These are phyloP conservation scores for Nomada flava DNA, from an alignment of 2,888 invertebrate species.

Conservation along the genomic window DNA sequence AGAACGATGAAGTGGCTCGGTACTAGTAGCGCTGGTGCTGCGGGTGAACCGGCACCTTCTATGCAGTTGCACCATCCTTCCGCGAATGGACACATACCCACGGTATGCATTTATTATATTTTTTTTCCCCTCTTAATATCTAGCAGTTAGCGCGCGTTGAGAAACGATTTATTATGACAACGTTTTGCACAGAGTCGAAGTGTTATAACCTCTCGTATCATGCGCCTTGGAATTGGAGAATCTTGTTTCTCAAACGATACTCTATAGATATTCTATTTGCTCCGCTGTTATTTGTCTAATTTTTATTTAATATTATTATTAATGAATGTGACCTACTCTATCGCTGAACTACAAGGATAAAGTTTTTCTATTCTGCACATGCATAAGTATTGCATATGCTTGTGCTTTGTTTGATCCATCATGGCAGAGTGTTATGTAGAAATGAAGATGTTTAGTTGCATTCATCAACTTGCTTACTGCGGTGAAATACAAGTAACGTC, in stretches of 20 bases:
- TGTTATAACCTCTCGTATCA: slow-evolving; percentile 63
- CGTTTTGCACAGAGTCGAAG: slow-evolving; percentile 21
- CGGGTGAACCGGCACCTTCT: slow-evolving; percentile 87
- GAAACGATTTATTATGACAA: neutral
- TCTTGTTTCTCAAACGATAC: slow-evolving; percentile 2
- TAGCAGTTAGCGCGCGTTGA: neutral
- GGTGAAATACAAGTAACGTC: slow-evolving; percentile 11
- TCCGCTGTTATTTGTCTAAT: neutral
- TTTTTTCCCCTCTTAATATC: neutral
- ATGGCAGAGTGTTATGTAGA: slow-evolving; percentile 44
- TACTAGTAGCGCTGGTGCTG: slow-evolving; percentile 87
- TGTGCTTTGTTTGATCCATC: slow-evolving; percentile 51
- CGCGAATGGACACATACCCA: slow-evolving; percentile 83
- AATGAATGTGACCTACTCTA: neutral
- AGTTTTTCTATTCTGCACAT: slow-evolving; percentile 21
- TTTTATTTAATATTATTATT: neutral
- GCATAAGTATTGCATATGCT: slow-evolving; percentile 49
- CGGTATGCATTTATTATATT: slow-evolving; percentile 72
- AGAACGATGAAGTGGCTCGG: slow-evolving; percentile 84
- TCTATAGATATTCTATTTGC: neutral
- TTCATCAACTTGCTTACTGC: slow-evolving; percentile 16
- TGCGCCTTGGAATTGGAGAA: slow-evolving; percentile 6
- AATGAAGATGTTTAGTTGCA: slow-evolving; percentile 37
- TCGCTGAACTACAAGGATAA: slow-evolving; percentile 12
- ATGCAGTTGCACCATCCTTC: slow-evolving; percentile 83